These are phyloP conservation scores for Euborellia annulipes DNA, from an alignment of 1,140 invertebrate species.

Conservation along the genomic window DNA sequence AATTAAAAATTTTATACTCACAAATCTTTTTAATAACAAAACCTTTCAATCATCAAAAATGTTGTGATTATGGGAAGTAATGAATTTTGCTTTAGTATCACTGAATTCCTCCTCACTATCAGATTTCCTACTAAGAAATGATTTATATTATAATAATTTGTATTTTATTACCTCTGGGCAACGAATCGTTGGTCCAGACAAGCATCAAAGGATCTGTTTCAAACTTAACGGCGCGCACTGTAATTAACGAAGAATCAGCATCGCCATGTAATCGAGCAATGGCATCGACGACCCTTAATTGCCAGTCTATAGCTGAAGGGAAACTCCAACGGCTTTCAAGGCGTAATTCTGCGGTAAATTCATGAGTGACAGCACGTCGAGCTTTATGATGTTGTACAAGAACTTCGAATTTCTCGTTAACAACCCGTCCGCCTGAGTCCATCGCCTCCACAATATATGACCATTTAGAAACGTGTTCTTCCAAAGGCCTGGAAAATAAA, in stretches of 20 bases:
- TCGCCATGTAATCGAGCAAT: conserved; percentile 52
- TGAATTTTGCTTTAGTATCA: no score
- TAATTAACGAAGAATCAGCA: conserved; percentile 47
- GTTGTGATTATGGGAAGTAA: no score
- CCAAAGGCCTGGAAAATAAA: conserved; percentile 48
- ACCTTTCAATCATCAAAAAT: no score
- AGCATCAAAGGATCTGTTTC: conserved; percentile 41
- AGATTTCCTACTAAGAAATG: conserved; percentile 1
- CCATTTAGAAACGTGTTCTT: conserved; percentile 71
- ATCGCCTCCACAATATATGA: conserved; percentile 58
- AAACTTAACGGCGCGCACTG: conserved; percentile 40
- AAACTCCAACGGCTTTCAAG: conserved; percentile 36
- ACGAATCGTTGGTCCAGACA: conserved; percentile 75
- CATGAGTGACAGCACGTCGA: conserved; percentile 61
- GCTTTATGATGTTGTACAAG: conserved; percentile 66
- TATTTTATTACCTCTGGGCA: conserved; percentile 35
- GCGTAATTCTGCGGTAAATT: conserved; percentile 53
- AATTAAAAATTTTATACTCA: no score
- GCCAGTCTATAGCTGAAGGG: conserved; percentile 39
- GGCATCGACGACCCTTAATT: conserved; percentile 42
- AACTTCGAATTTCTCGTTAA: conserved; percentile 54
- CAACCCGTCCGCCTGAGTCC: conserved; percentile 53
- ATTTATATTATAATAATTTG: no score
- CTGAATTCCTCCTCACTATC: no score
- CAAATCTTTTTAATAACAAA: no score